A percentile compares a stretch with the other conserved stretches of the same genome.
Evolutionary conservation across 1,140 invertebrate genomes (phyloP).

Genomic region (Leucophenga varia): DNA sequence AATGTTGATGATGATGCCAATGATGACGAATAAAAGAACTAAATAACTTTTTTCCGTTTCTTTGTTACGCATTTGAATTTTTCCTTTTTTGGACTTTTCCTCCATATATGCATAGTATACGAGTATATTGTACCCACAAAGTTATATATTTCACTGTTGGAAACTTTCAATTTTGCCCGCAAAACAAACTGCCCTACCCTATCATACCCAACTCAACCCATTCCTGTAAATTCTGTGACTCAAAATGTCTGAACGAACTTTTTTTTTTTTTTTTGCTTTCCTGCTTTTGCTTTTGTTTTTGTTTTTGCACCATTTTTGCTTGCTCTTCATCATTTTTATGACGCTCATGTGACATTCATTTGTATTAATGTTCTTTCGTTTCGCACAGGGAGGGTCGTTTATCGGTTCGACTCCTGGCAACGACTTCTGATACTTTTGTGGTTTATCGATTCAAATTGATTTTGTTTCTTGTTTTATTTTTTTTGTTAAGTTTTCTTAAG

Average conservation of each 20-base stretch:
- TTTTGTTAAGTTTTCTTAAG: constrained; percentile 5
- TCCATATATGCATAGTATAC: too few relatives aligned
- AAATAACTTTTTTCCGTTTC: too few relatives aligned
- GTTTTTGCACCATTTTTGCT: constrained; percentile 25
- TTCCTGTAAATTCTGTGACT: constrained; percentile 5
- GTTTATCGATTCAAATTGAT: constrained; percentile 47
- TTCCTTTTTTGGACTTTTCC: too few relatives aligned
- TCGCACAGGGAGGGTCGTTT: too few relatives aligned
- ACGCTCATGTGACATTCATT: constrained; percentile 46
- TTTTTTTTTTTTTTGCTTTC: constrained; percentile 25
- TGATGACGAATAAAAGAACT: too few relatives aligned
- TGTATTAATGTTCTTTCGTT: constrained; percentile 35
- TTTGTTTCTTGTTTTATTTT: constrained; percentile 31
- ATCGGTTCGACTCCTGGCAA: too few relatives aligned
- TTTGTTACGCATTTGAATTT: too few relatives aligned
- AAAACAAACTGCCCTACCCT: background rate
- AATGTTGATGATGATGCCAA: too few relatives aligned
- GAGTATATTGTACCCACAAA: too few relatives aligned
- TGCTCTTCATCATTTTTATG: constrained; percentile 44
- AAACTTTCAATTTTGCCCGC: too few relatives aligned
- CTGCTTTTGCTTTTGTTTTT: constrained; percentile 2
- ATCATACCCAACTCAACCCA: constrained; percentile 13
- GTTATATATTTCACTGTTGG: too few relatives aligned
- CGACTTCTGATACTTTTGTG: constrained; percentile 24
- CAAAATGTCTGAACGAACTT: constrained; percentile 21